Evolutionary conservation across 2,888 invertebrate species (phyloP), one percentile per base, ranked within the genome.

Genomic region (Drosophila neotestacea): DNA sequence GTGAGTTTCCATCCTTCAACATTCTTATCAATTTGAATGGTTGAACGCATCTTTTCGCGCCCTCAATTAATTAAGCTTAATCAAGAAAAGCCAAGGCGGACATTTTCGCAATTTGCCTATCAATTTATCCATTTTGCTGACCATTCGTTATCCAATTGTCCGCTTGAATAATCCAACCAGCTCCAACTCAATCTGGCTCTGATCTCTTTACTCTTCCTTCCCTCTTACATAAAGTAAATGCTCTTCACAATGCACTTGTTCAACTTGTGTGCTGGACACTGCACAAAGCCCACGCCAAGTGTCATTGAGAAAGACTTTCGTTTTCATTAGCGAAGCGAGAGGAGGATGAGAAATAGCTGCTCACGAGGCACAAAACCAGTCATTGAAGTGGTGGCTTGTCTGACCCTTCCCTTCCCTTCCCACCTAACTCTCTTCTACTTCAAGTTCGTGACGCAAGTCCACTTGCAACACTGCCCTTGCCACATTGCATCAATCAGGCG

Each of bases 401-500:
- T 46, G 34, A 6, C 22, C 27, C 27, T 22, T 13, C 22, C 11
- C 13, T 6, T 0, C 13, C 6, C 27, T 13, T 27, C 11, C 32
- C 22, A 22, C 11, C 50, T n/a, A 36, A 1, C 30, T 5, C 7
- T n/a, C 13, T 39, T 0, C 16, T 39, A 6, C 22, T 28, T 7
- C 1, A 9, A 11, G 7, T 48, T 28, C 16, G 30, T 58, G 65
- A 61, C 47, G 64, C 64, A 77, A 74, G 73, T 56, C 67, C 70
- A 70, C 58, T 68, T 64, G 82, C 82, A 74, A 46, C 70, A 70
- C 58, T 63, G 89, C 87, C 81, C 87, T 88, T 82, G 87, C 74
- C 78, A 63, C 77, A 80, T 68, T 77, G 89, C 82, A 82, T 84
- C 89, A 88, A 82, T 86, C 89, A 83, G 80, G 54, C 65, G 66